These are phyloP conservation scores for Cabera pusaria DNA, from an alignment of 2,888 invertebrate species.

Conservation along the genomic window DNA sequence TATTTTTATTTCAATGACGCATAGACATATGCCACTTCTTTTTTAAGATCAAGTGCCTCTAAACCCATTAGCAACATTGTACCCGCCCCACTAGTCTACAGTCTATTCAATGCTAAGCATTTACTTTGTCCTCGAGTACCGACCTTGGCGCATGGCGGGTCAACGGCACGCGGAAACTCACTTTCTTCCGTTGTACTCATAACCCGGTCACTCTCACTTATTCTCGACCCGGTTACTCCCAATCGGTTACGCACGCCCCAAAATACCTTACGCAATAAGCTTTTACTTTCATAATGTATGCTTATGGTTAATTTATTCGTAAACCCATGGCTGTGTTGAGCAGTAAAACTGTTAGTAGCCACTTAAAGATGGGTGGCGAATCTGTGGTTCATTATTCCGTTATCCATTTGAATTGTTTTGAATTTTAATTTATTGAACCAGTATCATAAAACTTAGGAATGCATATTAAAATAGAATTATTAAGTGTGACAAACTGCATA, in stretches of 20 bases:
- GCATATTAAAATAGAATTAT: not conserved
- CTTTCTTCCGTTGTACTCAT: constrained; percentile 37
- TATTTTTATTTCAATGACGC: no score
- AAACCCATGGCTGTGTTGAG: constrained; percentile 2
- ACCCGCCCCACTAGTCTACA: constrained; percentile 4
- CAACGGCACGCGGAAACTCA: constrained; percentile 40
- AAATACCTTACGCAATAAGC: constrained; percentile 17
- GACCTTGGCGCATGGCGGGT: constrained; percentile 48
- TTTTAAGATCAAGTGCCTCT: no score
- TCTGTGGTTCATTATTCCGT: no score
- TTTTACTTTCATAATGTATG: constrained; percentile 22
- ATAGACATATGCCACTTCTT: no score
- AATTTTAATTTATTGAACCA: no score
- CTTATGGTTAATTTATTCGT: constrained; percentile 19
- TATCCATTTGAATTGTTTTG: no score
- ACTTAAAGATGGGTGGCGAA: not conserved
- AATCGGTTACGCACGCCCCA: constrained; percentile 19
- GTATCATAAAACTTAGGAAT: no score
- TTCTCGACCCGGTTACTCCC: constrained; percentile 12
- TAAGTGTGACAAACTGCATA: not conserved
- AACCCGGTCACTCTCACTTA: constrained; percentile 24
- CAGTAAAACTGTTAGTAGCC: not conserved
- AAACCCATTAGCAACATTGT: constrained; percentile 2
- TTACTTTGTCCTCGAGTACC: constrained; percentile 35
- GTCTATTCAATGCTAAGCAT: constrained; percentile 19